Evolutionary conservation across 2,113 vertebrate species (phyloP), one percentile per base, ranked within the genome.

Genomic region (Nesoenas mayeri): DNA sequence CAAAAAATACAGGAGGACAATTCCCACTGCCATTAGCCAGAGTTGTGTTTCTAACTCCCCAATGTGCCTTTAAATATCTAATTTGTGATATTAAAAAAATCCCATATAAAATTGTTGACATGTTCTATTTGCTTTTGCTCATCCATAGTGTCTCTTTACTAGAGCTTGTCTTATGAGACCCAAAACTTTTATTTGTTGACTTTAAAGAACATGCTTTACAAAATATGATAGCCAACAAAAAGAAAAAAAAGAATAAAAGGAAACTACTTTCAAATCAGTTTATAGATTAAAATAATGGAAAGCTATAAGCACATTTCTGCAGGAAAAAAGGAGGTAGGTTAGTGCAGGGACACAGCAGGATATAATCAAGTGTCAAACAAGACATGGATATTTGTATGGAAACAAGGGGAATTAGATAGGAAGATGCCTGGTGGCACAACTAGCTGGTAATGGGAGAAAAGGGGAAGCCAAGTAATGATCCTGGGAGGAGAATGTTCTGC

Each of bases 121-220:
- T 91, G 89, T 93, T 77, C 79, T 77, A 14, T 92, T 91, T 81
- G 34, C 44, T 89, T 90, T 91, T 94, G 29, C 22, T 93, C 42
- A 86, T 74, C 26, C 38, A 62, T 42, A n/a, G 78, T 2, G 56
- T 85, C 26, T 89, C 54, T 79, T 91, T 58, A 85, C 62, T 80
- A 47, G 56, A 94, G 17, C 14, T 91, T 51, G 11, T 36, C 51
- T 95, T 93, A 54, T 15, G 29, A 95, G 64, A 78, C 5, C 6
- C 15, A 62, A 62, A 83, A 61, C 58, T 40, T 62, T 32, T 85
- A 64, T 22, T 70, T 83, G 22, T 91, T 93, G 87, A 47, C 74
- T 87, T 82, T 51, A 77, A 42, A 91, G 71, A 89, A 60, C 5
- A 9, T 25, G 10, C 21, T 40, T 87, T 91, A 53, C 13, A 64